Percentiles rank a stretch among this genome's conserved stretches.
Conservation (phyloP, 1,140 invertebrate genomes). For the Drosophila ironensis region DNA sequence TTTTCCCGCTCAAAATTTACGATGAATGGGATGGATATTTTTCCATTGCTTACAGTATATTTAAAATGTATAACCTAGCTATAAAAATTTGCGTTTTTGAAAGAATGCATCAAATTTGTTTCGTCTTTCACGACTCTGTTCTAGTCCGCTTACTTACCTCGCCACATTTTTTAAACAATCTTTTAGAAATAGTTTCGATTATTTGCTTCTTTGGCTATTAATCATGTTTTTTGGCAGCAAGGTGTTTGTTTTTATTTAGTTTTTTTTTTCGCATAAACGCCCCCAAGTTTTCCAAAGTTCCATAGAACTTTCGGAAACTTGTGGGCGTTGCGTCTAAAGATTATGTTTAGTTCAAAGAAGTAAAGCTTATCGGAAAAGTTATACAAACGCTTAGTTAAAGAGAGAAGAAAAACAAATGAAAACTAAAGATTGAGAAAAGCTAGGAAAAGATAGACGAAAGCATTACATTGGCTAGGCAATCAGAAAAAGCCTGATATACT, state of each 20-base stretch:
- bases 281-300: conserved; percentile 36
- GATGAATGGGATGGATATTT: not conserved
- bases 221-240: conserved; percentile 18
- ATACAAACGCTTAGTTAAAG: conserved; percentile 66
- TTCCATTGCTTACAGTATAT: conserved; percentile 30
- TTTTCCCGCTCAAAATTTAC: not conserved
- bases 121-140: conserved; percentile 28
- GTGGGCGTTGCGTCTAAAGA: conserved; percentile 42
- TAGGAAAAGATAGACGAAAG: conserved; percentile 14
- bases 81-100: conserved; percentile 60
- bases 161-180: conserved; percentile 50
- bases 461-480: conserved; percentile 11
- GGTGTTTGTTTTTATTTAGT: conserved; percentile 21
- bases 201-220: conserved; percentile 19
- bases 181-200: conserved; percentile 35
- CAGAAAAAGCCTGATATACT: conserved; percentile 14
- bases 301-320: conserved; percentile 14
- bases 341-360: conserved; percentile 57
- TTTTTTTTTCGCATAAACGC: conserved; percentile 37
- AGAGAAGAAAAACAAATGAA: conserved; percentile 16
- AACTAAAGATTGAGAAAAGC: conserved; percentile 16
- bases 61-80: conserved; percentile 52
- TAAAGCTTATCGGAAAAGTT: conserved; percentile 55
- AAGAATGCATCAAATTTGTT: conserved; percentile 61
- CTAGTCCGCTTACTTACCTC: conserved; percentile 72